A percentile compares a stretch with the other conserved stretches of the same genome.
Evolutionary conservation across 2,888 invertebrate genomes (phyloP).

Genomic region (Anaspis maculata): DNA sequence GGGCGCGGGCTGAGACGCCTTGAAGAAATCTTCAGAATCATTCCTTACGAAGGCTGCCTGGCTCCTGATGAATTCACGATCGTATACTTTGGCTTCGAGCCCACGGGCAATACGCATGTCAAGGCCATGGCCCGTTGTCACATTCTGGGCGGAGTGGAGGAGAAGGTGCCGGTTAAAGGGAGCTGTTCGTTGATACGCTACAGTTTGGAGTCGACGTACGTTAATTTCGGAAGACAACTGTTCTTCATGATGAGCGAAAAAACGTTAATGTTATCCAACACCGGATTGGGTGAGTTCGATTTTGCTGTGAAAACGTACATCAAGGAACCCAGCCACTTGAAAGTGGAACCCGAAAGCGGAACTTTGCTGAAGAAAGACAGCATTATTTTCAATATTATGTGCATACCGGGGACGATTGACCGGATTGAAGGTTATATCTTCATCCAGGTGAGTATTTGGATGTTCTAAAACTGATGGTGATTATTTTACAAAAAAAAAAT

Average conservation of each 20-base stretch:
- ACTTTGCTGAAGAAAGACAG: slow-evolving; percentile 41
- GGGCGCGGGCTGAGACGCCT: too few relatives aligned
- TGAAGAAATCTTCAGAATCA: slow-evolving; percentile 40
- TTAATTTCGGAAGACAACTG: slow-evolving; percentile 41
- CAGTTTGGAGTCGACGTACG: slow-evolving; percentile 37
- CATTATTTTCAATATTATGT: slow-evolving; percentile 41
- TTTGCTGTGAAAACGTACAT: not conserved
- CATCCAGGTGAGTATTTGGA: too few relatives aligned
- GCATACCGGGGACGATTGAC: slow-evolving; percentile 49
- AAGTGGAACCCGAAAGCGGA: slow-evolving; percentile 43
- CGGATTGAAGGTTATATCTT: too few relatives aligned
- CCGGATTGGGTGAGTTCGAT: slow-evolving; percentile 27
- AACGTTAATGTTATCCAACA: slow-evolving; percentile 43
- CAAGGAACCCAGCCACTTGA: slow-evolving; percentile 40
- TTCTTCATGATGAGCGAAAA: slow-evolving; percentile 33
- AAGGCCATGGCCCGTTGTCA: slow-evolving; percentile 46
- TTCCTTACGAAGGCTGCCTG: slow-evolving; percentile 46
- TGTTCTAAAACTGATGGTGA: too few relatives aligned
- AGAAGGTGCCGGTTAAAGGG: slow-evolving; percentile 45
- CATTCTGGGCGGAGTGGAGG: slow-evolving; percentile 50
- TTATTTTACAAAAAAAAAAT: too few relatives aligned
- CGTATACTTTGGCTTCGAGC: slow-evolving; percentile 45
- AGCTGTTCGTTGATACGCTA: slow-evolving; percentile 48
- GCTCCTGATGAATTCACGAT: slow-evolving; percentile 45
- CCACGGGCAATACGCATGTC: slow-evolving; percentile 41